phyloP scores from a whole-genome alignment of 2,113 vertebrate species.

The Myotis yumanensis region DNA sequence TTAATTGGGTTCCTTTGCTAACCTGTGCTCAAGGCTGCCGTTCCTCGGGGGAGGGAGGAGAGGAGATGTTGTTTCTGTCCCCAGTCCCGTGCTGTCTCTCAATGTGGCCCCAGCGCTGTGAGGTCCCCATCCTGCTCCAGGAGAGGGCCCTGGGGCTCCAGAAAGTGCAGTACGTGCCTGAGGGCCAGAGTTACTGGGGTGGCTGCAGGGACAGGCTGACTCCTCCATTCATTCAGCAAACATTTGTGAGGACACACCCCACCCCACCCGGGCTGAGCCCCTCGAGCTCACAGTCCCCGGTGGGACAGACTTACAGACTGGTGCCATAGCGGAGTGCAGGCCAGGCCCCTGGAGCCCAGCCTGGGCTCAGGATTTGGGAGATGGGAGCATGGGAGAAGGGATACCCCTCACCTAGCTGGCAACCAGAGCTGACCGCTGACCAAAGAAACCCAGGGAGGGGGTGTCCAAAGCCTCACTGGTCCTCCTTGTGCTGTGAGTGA shows the following conservation, averaged over 20 bases:
- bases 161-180: background rate
- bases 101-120: background rate
- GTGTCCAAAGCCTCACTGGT: background rate
- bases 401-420: background rate
- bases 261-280: background rate
- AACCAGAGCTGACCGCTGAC: background rate
- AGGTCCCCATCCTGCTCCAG: background rate
- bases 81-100: background rate
- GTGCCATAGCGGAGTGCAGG: background rate
- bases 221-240: background rate
- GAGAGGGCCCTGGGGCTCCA: background rate
- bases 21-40: background rate
- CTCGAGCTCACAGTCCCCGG: background rate
- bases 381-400: background rate
- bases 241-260: background rate
- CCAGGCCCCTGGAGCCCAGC: background rate
- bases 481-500: background rate
- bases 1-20: fast-evolving
- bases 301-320: background rate
- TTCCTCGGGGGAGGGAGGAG: background rate
- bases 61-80: too few species aligned
- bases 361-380: background rate
- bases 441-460: background rate
- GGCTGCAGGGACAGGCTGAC: too few species aligned
- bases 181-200: background rate